phyloP scores from a whole-genome alignment of 2,113 vertebrate genomes.

The Oxyruncus cristatus region DNA sequence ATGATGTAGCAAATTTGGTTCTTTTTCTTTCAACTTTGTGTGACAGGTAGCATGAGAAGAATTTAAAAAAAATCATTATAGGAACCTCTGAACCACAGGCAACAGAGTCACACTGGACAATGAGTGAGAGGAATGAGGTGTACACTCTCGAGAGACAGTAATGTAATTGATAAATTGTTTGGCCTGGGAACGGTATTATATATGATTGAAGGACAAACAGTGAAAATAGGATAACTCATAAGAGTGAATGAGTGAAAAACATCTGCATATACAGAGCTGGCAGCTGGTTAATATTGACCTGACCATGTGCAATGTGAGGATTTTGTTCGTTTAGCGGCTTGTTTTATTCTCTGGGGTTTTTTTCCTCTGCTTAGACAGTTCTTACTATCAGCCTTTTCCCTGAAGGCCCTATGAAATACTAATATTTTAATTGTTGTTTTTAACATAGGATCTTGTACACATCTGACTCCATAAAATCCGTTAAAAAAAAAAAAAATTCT shows the following conservation, averaged over 20 bases:
- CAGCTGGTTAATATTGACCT: background rate
- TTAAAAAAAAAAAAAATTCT: background rate
- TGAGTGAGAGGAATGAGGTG: background rate
- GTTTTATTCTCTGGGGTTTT: background rate
- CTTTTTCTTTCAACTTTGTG: background rate
- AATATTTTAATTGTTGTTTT: background rate
- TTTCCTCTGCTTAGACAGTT: background rate
- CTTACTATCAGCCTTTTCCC: background rate
- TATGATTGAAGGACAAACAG: accelerated
- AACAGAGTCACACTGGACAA: background rate
- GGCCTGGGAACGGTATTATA: background rate
- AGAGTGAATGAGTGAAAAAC: background rate
- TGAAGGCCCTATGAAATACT: background rate
- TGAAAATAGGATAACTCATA: background rate
- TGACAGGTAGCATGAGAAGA: background rate
- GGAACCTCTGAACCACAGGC: background rate
- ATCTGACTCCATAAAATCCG: background rate
- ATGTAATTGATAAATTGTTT: background rate
- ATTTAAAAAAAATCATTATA: background rate
- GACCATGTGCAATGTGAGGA: background rate
- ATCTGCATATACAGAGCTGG: background rate
- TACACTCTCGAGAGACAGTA: background rate
- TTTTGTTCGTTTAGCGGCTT: background rate
- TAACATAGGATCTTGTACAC: background rate
- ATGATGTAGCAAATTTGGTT: background rate